These are phyloP conservation scores for Calycopis cecrops DNA, from an alignment of 1,140 invertebrate species.

Conservation along the genomic window DNA sequence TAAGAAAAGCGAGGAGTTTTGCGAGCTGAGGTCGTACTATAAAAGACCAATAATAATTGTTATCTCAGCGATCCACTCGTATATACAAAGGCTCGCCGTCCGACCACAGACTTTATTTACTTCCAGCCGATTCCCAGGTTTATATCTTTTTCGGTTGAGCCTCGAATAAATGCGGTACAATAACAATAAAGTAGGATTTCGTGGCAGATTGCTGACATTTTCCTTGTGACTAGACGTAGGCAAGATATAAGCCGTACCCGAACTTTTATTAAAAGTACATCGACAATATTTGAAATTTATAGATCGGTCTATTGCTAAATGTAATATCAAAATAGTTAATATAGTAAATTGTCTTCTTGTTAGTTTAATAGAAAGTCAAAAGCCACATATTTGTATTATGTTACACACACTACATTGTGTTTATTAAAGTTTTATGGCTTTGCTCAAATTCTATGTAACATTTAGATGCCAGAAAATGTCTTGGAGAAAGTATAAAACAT, in stretches of 20 bases:
- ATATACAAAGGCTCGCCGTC: conserved; percentile 38
- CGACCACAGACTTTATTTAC: conserved; percentile 60
- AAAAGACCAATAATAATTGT: conserved; percentile 63
- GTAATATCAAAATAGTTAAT: too few relatives aligned
- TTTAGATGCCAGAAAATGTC: too few relatives aligned
- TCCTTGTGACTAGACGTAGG: conserved; percentile 49
- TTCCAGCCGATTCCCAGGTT: conserved; percentile 62
- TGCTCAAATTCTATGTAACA: too few relatives aligned
- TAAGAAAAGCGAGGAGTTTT: conserved; percentile 6
- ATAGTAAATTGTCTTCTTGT: too few relatives aligned
- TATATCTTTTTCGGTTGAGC: conserved; percentile 59
- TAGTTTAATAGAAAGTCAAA: too few relatives aligned
- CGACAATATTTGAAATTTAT: conserved; percentile 42
- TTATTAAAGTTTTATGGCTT: too few relatives aligned
- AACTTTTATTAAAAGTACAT: conserved; percentile 70
- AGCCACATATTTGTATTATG: too few relatives aligned
- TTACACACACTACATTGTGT: too few relatives aligned
- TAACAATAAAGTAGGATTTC: conserved; percentile 72
- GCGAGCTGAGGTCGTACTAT: conserved; percentile 34
- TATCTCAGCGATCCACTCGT: conserved; percentile 51
- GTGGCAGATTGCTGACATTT: conserved; percentile 67
- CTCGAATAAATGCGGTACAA: conserved; percentile 65
- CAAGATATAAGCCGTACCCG: conserved; percentile 38
- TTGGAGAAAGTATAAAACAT: too few relatives aligned
- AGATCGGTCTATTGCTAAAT: conserved; percentile 22